These are phyloP conservation scores for Meandrina meandrites DNA, from an alignment of 92 coral and sea anemone genomes.

Conservation along the genomic window DNA sequence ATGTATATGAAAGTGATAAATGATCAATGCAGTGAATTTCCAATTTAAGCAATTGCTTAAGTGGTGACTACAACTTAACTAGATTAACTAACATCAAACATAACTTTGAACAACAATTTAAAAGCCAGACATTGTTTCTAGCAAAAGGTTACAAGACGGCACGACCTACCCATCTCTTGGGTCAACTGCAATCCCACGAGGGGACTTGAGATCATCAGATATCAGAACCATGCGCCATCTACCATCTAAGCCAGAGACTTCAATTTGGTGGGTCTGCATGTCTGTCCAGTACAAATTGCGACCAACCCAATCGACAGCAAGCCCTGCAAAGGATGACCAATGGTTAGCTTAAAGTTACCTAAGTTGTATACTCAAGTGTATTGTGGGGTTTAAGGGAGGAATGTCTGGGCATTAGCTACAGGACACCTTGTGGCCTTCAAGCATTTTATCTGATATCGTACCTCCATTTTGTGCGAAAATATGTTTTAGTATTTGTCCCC, in stretches of 20 bases:
- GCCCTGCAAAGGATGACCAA: conserved; percentile 43
- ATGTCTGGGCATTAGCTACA: too few species aligned
- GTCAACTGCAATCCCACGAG: conserved; percentile 88
- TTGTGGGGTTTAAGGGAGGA: too few species aligned
- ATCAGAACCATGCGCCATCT: conserved; percentile 73
- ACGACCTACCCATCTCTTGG: conserved; percentile 87
- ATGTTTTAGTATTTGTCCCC: background rate
- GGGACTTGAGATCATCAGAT: conserved; percentile 72
- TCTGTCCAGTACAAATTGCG: conserved; percentile 93
- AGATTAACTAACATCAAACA: background rate
- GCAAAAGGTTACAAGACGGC: background rate
- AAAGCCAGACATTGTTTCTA: background rate
- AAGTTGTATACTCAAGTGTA: too few species aligned
- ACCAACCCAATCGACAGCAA: conserved; percentile 98
- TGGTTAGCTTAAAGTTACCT: background rate
- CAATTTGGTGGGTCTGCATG: conserved; percentile 85
- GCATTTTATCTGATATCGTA: too few species aligned
- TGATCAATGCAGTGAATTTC: too few species aligned
- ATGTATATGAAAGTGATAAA: too few species aligned
- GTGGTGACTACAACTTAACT: too few species aligned
- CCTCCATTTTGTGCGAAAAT: too few species aligned
- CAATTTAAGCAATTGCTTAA: too few species aligned
- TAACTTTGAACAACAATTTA: background rate
- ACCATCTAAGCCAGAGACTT: conserved; percentile 82
- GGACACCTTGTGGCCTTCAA: too few species aligned